A percentile compares a stretch with the other conserved stretches of the same genome.
These are phyloP conservation scores for Helicoverpa zea DNA, from an alignment of 1,140 invertebrate genomes.

Conservation along the genomic window DNA sequence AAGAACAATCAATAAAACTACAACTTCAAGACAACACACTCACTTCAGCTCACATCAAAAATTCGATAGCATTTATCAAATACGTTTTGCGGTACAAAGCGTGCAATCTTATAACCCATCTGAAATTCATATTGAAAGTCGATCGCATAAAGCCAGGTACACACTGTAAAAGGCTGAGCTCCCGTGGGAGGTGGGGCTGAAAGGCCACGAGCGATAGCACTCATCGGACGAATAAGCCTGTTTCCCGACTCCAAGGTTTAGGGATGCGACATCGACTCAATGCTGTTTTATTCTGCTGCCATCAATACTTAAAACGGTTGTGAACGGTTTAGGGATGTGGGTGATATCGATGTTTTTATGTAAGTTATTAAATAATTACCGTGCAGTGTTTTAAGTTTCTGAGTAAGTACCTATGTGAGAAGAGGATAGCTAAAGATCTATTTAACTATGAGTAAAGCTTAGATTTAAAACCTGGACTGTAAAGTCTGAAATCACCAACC, in stretches of 20 bases:
- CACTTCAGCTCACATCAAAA: too few species aligned
- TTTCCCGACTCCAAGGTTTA: constrained; percentile 84
- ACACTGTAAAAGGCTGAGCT: constrained; percentile 82
- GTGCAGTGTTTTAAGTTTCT: too few species aligned
- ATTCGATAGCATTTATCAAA: constrained; percentile 73
- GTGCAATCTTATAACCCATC: constrained; percentile 82
- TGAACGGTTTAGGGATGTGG: constrained; percentile 72
- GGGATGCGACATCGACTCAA: constrained; percentile 80
- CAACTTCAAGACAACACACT: constrained; percentile 39
- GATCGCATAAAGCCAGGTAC: constrained; percentile 80
- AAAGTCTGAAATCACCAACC: too few species aligned
- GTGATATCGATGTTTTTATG: constrained; percentile 52
- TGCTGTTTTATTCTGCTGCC: constrained; percentile 85
- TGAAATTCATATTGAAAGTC: constrained; percentile 83
- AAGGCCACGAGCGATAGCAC: constrained; percentile 81
- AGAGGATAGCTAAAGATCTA: too few species aligned
- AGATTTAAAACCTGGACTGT: too few species aligned
- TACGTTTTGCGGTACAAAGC: constrained; percentile 70
- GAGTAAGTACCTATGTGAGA: too few species aligned
- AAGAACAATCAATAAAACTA: constrained; percentile 32
- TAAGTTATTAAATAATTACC: background rate
- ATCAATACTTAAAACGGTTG: constrained; percentile 85
- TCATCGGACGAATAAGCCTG: constrained; percentile 85
- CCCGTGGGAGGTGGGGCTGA: constrained; percentile 74
- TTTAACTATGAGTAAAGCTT: too few species aligned